These are phyloP conservation scores for Pterocles gutturalis DNA, from an alignment of 2,113 vertebrate species.

Conservation along the genomic window DNA sequence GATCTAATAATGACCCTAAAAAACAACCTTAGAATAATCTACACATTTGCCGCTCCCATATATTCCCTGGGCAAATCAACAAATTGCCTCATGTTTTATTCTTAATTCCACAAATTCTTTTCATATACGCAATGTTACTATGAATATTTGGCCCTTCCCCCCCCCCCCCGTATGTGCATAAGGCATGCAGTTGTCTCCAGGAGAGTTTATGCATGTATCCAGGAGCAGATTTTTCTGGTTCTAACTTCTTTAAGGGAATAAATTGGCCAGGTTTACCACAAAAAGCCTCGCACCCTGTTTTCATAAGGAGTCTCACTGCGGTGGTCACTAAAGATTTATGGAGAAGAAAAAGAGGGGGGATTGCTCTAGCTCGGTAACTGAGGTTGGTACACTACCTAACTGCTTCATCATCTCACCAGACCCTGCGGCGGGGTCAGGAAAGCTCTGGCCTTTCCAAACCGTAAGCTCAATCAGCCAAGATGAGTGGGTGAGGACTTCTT, in stretches of 20 bases:
- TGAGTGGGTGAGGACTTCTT: not conserved
- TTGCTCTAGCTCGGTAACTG: not conserved
- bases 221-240: not conserved
- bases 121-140: not conserved
- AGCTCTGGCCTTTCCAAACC: not conserved
- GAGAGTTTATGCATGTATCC: not conserved
- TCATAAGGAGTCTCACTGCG: not conserved
- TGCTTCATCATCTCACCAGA: not conserved
- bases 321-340: not conserved
- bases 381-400: not conserved
- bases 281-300: not conserved
- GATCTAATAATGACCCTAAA: conserved; percentile 42
- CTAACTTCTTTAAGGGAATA: not conserved
- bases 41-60: conserved; percentile 6
- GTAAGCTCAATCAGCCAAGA: accelerated
- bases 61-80: conserved; percentile 54
- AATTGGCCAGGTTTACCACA: not conserved
- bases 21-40: conserved; percentile 48
- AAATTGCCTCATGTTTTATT: conserved; percentile 68
- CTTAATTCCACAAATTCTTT: conserved; percentile 46
- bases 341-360: not conserved
- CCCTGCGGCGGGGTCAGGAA: not conserved
- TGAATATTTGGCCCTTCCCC: not conserved
- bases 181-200: not conserved
- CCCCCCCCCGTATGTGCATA: accelerated